Evolutionary conservation across 2,797 vertebrate species (phyloP), one percentile per base, ranked within the genome.

Genomic region (Chloroceryle inda): DNA sequence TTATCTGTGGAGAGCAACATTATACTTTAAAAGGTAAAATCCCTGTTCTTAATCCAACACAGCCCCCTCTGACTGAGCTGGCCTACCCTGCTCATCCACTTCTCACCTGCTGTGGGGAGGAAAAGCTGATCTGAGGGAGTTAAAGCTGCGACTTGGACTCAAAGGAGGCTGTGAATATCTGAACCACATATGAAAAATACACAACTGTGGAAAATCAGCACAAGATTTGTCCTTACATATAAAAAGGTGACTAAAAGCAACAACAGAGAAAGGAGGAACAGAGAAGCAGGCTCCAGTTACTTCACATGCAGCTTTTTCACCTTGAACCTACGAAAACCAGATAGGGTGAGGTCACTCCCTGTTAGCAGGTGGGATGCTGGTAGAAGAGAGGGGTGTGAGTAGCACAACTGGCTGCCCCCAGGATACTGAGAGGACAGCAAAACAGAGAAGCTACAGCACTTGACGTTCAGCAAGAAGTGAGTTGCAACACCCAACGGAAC

Each of bases 381-480:
- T 4, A 35, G 38, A 13, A n/a, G 0, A 40, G 33, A 68, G 53
- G 17, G 13, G 72, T 1, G 20, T 1, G 31, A 79, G n/a, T 6
- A 52, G 52, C 21, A 4, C 7, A 52, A 52, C 20, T 24, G 47
- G 42, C 68, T 75, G 74, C 37, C 37, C 37, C 37, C 68, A 42
- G 13, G 23, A 22, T 1, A 38, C 37, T 2, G 21, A 71, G 80
- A 33, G 58, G 38, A 52, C 59, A 56, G 35, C 17, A 83, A 42
- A 35, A 29, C 0, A 2, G 24, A 83, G 35, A 84, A 68, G 47
- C 58, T 55, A 24, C 6, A 74, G 38, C 66, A 62, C 27, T n/a
- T 22, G 20, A 42, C 50, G 24, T 31, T 24, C 47, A 62, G 44
- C 47, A 38, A 62, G 2, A 10, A 56, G 63, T 37, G 44, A 85